Conservation (phyloP, 1,140 invertebrate genomes). For the Nasonia giraulti region DNA sequence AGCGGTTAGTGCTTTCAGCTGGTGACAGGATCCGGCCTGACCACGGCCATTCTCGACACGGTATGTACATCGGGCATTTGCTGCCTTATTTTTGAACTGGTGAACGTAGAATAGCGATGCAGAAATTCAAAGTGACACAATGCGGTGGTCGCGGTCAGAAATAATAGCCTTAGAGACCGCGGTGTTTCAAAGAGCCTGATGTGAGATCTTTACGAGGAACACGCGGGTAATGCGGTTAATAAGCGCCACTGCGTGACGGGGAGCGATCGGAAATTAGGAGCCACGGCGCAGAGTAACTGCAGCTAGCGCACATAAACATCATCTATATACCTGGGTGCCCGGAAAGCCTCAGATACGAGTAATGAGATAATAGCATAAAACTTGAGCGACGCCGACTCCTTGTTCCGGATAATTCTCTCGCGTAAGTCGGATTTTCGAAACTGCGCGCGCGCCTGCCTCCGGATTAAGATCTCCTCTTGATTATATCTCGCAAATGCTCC, state of each 20-base stretch:
- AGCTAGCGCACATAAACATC: too few relatives aligned
- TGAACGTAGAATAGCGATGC: too few relatives aligned
- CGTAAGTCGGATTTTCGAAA: constrained; percentile 22
- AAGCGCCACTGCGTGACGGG: background rate
- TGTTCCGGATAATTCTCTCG: constrained; percentile 15
- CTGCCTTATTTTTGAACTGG: background rate
- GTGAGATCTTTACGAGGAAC: background rate
- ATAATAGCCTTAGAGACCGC: background rate
- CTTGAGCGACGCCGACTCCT: constrained; percentile 1
- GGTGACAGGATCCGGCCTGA: constrained; percentile 73
- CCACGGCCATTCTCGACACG: constrained; percentile 76
- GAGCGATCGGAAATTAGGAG: background rate
- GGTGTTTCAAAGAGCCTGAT: background rate
- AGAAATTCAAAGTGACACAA: background rate
- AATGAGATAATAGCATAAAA: constrained; percentile 18
- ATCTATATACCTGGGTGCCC: background rate
- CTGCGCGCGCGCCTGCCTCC: background rate
- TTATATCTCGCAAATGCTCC: background rate
- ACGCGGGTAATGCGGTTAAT: constrained; percentile 16
- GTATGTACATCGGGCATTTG: constrained; percentile 60
- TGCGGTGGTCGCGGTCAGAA: background rate
- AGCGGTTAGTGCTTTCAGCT: constrained; percentile 69
- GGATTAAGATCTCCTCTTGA: constrained; percentile 29
- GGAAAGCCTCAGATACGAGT: constrained; percentile 19
- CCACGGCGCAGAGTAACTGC: too few relatives aligned